These are phyloP conservation scores for Pangasius larnaudii DNA, from an alignment of 2,797 vertebrate genomes.

Conservation along the genomic window DNA sequence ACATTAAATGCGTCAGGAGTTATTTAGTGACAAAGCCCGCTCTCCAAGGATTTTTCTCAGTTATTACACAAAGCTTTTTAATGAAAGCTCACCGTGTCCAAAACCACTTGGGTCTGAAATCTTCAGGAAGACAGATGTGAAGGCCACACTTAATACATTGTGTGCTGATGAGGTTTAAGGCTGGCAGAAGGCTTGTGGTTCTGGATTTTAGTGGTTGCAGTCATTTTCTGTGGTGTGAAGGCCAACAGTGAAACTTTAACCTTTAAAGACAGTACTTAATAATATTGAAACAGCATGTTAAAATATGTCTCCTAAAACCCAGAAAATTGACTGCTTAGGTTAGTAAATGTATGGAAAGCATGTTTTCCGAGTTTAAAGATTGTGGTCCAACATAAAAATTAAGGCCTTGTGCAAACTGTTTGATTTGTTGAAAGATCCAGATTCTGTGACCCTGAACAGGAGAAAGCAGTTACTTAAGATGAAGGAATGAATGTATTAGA, in stretches of 20 bases:
- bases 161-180: constrained; percentile 17
- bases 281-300: background rate
- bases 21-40: constrained; percentile 4
- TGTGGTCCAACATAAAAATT: background rate
- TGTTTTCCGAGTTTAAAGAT: background rate
- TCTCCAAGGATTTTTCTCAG: constrained; percentile 24
- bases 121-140: constrained; percentile 41
- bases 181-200: background rate
- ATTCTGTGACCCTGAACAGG: background rate
- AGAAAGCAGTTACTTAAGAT: background rate
- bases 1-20: constrained; percentile 28
- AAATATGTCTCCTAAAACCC: background rate
- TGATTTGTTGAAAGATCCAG: background rate
- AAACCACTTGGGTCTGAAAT: constrained; percentile 25
- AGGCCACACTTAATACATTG: constrained; percentile 16
- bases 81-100: constrained; percentile 34
- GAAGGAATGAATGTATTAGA: background rate
- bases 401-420: background rate
- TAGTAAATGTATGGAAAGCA: background rate
- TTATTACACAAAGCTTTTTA: constrained; percentile 48
- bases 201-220: constrained; percentile 32
- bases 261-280: constrained; percentile 24
- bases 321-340: background rate
- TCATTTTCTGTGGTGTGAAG: constrained; percentile 9
- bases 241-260: constrained; percentile 8